A percentile compares a stretch with the other conserved stretches of the same genome.
These are phyloP conservation scores for Echeneis naucrates DNA, from an alignment of 2,797 vertebrate genomes.

Conservation along the genomic window DNA sequence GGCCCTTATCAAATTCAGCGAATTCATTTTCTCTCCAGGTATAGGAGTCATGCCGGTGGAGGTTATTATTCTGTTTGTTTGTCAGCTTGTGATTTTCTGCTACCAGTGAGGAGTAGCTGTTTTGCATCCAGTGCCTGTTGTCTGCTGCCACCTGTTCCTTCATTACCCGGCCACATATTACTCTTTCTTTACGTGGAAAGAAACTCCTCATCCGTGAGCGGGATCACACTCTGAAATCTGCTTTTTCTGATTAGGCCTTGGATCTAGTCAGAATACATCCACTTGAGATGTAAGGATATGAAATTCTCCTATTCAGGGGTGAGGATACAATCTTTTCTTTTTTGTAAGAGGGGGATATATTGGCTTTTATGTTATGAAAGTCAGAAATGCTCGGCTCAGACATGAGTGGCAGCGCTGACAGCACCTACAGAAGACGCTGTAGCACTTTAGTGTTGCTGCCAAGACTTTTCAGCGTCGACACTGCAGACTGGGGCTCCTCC, in stretches of 20 bases:
- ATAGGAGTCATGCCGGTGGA: conserved; percentile 76
- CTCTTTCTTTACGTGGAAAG: conserved; percentile 47
- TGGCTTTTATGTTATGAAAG: conserved; percentile 40
- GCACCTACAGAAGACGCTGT: conserved; percentile 62
- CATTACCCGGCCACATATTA: conserved; percentile 70
- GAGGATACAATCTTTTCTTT: conserved; percentile 33
- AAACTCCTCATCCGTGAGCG: conserved; percentile 45
- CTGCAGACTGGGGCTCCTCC: conserved; percentile 53
- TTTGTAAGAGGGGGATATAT: conserved; percentile 41
- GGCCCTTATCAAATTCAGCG: conserved; percentile 86
- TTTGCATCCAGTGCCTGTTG: conserved; percentile 76
- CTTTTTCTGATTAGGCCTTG: conserved; percentile 47
- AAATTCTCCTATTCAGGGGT: conserved; percentile 35
- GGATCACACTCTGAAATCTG: conserved; percentile 45
- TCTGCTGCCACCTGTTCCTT: conserved; percentile 77
- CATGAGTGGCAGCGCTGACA: conserved; percentile 50
- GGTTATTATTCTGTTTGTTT: conserved; percentile 88
- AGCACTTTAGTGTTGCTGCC: conserved; percentile 57
- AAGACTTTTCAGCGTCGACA: conserved; percentile 52
- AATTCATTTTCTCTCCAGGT: conserved; percentile 85
- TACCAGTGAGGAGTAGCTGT: conserved; percentile 67
- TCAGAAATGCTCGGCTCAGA: conserved; percentile 40
- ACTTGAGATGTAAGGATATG: conserved; percentile 44
- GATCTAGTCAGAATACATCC: conserved; percentile 39
- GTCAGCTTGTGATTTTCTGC: conserved; percentile 83